These are phyloP conservation scores for Drosophila parthenogenetica DNA, from an alignment of 2,888 invertebrate species.

Conservation along the genomic window DNA sequence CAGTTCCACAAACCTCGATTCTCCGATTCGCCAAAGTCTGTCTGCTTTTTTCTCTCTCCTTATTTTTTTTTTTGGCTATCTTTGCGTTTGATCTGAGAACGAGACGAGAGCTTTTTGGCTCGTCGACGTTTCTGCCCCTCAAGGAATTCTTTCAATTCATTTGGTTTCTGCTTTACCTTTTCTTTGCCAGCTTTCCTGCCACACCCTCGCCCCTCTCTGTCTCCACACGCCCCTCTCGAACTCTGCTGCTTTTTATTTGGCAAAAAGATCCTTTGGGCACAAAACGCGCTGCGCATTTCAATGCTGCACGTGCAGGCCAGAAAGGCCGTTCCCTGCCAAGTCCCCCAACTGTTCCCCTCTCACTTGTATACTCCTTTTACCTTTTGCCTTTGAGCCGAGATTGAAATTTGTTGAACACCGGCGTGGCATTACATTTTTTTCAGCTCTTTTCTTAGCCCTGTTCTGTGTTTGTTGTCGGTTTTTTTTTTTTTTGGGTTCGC, in stretches of 20 bases:
- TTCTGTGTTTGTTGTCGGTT: slow-evolving; percentile 26
- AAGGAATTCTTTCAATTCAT: slow-evolving; percentile 79
- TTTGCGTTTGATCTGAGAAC: slow-evolving; percentile 69
- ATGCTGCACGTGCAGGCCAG: slow-evolving; percentile 74
- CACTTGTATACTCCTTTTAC: slow-evolving; percentile 7
- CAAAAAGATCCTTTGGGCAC: slow-evolving; percentile 71
- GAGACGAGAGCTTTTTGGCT: slow-evolving; percentile 33
- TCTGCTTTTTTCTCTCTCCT: slow-evolving; percentile 1
- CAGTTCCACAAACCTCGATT: slow-evolving; percentile 13
- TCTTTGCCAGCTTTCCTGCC: slow-evolving; percentile 1
- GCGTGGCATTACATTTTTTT: slow-evolving; percentile 74
- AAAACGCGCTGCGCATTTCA: slow-evolving; percentile 77
- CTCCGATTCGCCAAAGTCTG: neutral
- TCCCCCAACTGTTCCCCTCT: neutral
- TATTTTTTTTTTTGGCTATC: slow-evolving; percentile 52
- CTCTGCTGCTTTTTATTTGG: slow-evolving; percentile 50
- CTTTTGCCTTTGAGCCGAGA: slow-evolving; percentile 73
- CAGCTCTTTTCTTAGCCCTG: slow-evolving; percentile 10
- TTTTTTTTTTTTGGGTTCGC: slow-evolving; percentile 61
- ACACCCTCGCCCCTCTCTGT: neutral
- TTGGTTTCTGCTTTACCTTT: slow-evolving; percentile 41
- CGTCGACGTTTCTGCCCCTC: slow-evolving; percentile 72
- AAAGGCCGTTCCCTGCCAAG: slow-evolving; percentile 16
- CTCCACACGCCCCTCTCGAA: neutral
- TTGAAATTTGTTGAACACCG: slow-evolving; percentile 80